Evolutionary conservation across 2,797 vertebrate genomes (phyloP).

Genomic region (Silurus aristotelis): DNA sequence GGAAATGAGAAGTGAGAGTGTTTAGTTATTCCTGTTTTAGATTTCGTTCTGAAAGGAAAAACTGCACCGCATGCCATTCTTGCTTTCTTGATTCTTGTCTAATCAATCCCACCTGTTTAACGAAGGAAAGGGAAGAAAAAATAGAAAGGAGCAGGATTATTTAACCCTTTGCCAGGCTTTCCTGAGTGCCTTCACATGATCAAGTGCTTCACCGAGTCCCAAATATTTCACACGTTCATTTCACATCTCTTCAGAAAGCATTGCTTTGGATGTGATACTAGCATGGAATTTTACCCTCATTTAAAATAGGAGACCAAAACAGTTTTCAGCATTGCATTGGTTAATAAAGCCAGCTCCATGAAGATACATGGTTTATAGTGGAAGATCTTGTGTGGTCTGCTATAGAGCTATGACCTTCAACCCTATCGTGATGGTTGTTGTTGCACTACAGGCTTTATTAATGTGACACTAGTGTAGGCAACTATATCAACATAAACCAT

Average conservation of each 20-base stretch:
- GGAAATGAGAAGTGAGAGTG: neutral
- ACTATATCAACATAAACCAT: too few relatives aligned
- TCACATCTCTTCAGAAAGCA: neutral
- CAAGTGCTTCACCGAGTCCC: neutral
- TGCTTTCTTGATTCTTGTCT: neutral
- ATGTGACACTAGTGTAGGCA: too few relatives aligned
- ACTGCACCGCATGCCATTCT: neutral
- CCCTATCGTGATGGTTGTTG: too few relatives aligned
- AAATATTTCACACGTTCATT: neutral
- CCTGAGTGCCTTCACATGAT: neutral
- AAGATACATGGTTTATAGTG: too few relatives aligned
- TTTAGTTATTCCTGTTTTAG: neutral
- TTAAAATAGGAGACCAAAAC: too few relatives aligned
- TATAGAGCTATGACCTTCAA: too few relatives aligned
- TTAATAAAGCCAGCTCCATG: too few relatives aligned
- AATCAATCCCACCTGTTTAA: neutral
- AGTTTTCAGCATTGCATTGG: too few relatives aligned
- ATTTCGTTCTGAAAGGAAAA: neutral
- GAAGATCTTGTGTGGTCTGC: too few relatives aligned
- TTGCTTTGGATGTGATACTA: too few relatives aligned
- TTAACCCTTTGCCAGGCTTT: neutral
- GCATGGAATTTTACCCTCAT: too few relatives aligned
- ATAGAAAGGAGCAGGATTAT: neutral
- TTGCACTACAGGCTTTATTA: too few relatives aligned
- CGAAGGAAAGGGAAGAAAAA: neutral